A percentile compares a stretch with the other conserved stretches of the same genome.
phyloP scores from a whole-genome alignment of 2,113 vertebrate species.

The Electrona antarctica region DNA sequence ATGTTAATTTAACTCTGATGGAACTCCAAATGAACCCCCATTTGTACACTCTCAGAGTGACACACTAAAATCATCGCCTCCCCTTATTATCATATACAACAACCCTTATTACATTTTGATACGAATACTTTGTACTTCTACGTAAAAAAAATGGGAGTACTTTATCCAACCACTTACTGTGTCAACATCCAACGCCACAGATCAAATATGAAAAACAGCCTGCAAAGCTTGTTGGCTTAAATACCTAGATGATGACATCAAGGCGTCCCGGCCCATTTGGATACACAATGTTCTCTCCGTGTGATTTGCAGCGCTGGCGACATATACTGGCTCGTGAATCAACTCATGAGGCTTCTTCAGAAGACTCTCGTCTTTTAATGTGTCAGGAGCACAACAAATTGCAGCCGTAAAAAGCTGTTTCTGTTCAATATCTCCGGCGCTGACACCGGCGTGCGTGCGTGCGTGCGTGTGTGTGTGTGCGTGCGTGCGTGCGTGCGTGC shows the following conservation, averaged over 20 bases:
- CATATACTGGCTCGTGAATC: not conserved
- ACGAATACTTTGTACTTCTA: too few relatives aligned
- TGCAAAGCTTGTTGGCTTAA: not conserved
- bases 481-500: not conserved
- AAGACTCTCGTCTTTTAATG: constrained; percentile 18
- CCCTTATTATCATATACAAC: too few relatives aligned
- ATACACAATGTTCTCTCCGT: constrained; percentile 10
- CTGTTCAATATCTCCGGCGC: constrained; percentile 11
- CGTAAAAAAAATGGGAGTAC: too few relatives aligned
- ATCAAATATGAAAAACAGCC: too few relatives aligned
- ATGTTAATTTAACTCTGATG: too few relatives aligned
- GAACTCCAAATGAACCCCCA: too few relatives aligned
- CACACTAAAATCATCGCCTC: too few relatives aligned
- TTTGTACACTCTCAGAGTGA: too few relatives aligned
- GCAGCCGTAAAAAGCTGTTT: constrained; percentile 4
- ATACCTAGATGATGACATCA: not conserved
- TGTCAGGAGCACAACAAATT: constrained; percentile 31
- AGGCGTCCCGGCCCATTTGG: not conserved
- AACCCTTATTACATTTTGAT: too few relatives aligned
- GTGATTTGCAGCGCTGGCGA: not conserved
- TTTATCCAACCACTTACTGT: too few relatives aligned
- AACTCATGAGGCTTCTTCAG: not conserved
- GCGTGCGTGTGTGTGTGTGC: constrained; percentile 2
- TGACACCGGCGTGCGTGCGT: not conserved
- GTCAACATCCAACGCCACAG: too few relatives aligned